phyloP scores from a whole-genome alignment of 2,888 invertebrate genomes.

The Ommatoiulus sabulosus region DNA sequence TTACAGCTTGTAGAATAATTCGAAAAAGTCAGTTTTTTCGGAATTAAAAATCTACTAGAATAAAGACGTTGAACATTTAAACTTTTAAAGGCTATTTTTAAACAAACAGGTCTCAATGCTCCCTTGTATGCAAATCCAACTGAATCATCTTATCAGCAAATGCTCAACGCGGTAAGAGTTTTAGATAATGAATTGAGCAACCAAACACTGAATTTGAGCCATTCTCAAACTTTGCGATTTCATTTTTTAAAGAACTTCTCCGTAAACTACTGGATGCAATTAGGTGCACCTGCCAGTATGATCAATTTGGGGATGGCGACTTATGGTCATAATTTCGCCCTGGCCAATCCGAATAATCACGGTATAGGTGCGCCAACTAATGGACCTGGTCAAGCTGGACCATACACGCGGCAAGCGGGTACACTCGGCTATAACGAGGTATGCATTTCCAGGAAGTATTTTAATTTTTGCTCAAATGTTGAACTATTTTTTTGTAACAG shows the following conservation, averaged over 20 bases:
- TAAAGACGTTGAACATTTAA: too few species aligned
- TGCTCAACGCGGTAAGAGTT: slow-evolving; percentile 15
- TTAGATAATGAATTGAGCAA: background rate
- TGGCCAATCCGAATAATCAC: slow-evolving; percentile 69
- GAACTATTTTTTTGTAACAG: slow-evolving; percentile 66
- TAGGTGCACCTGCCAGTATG: slow-evolving; percentile 75
- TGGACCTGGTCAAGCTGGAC: slow-evolving; percentile 75
- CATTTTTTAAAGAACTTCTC: slow-evolving; percentile 65
- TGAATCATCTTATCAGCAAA: slow-evolving; percentile 35
- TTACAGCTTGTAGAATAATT: too few species aligned
- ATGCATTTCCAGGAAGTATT: background rate
- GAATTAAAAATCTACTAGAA: too few species aligned
- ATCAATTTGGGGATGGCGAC: slow-evolving; percentile 78
- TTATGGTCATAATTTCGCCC: slow-evolving; percentile 78
- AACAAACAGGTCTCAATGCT: slow-evolving; percentile 63
- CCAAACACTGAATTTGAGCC: too few species aligned
- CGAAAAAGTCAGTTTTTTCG: too few species aligned
- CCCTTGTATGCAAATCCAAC: slow-evolving; percentile 62
- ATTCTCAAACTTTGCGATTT: background rate
- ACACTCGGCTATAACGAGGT: slow-evolving; percentile 81
- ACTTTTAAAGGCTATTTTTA: background rate
- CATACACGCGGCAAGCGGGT: slow-evolving; percentile 75
- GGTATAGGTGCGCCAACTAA: slow-evolving; percentile 72
- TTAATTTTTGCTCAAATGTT: background rate
- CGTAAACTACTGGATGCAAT: slow-evolving; percentile 71